A percentile compares a stretch with the other conserved stretches of the same genome.
phyloP scores from a whole-genome alignment of 2,888 invertebrate species.

The Zeuzera pyrina region DNA sequence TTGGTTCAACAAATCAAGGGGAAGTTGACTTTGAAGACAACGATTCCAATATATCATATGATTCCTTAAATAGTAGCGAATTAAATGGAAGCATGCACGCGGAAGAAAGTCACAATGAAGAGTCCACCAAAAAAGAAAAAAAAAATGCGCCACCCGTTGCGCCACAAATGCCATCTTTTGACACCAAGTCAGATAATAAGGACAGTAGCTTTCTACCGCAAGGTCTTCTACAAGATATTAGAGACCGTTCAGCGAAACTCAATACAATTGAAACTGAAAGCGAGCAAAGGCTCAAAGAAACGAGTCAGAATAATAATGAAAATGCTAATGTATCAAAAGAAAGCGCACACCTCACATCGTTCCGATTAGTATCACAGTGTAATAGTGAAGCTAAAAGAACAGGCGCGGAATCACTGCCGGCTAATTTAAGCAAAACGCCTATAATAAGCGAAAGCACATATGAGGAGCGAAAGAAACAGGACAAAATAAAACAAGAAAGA shows the following conservation, averaged over 20 bases:
- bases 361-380: slow-evolving; percentile 66
- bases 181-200: slow-evolving; percentile 45
- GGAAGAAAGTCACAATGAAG: slow-evolving; percentile 62
- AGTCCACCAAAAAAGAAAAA: slow-evolving; percentile 52
- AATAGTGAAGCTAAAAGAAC: slow-evolving; percentile 50
- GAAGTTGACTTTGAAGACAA: slow-evolving; percentile 80
- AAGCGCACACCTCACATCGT: slow-evolving; percentile 65
- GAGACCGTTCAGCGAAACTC: slow-evolving; percentile 75
- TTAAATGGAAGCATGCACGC: slow-evolving; percentile 68
- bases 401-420: slow-evolving; percentile 34
- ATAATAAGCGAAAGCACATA: slow-evolving; percentile 79
- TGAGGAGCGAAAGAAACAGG: slow-evolving; percentile 75
- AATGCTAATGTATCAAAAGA: slow-evolving; percentile 61
- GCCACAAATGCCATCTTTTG: slow-evolving; percentile 41
- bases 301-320: slow-evolving; percentile 62
- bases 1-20: slow-evolving; percentile 74
- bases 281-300: slow-evolving; percentile 39
- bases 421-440: slow-evolving; percentile 45
- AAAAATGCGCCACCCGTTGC: slow-evolving; percentile 44
- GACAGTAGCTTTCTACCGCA: slow-evolving; percentile 74
- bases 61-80: slow-evolving; percentile 84
- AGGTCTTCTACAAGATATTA: slow-evolving; percentile 79
- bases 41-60: slow-evolving; percentile 86
- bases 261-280: slow-evolving; percentile 60
- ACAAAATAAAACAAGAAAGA: slow-evolving; percentile 55